A percentile compares a stretch with the other conserved stretches of the same genome.
Conservation (phyloP, 2,797 vertebrate genomes). For the Oophaga sylvatica region DNA sequence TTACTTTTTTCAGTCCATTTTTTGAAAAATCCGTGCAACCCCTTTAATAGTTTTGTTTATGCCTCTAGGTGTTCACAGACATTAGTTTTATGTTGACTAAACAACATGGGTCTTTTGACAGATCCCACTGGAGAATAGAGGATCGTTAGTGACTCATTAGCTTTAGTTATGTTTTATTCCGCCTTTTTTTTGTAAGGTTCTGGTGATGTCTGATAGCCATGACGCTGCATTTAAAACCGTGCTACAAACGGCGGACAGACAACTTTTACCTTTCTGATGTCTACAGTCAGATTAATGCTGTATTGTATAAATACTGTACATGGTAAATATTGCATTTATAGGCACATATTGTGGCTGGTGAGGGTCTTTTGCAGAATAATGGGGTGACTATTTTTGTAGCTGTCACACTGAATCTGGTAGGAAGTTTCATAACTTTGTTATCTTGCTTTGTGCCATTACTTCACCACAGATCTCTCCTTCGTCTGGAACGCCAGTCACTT, state of each 20-base stretch:
- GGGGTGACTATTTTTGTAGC: neutral
- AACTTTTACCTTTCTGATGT: neutral
- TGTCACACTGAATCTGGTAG: neutral
- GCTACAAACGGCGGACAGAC: neutral
- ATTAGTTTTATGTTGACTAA: neutral
- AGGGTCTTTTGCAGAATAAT: neutral
- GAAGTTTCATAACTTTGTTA: neutral
- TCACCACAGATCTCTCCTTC: too few species aligned
- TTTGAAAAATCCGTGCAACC: too few species aligned
- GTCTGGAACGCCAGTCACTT: too few species aligned
- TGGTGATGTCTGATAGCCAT: too few species aligned
- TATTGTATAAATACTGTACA: neutral
- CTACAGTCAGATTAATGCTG: neutral
- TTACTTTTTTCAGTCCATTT: too few species aligned
- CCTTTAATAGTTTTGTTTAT: too few species aligned
- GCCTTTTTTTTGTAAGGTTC: neutral
- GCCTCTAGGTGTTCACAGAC: neutral
- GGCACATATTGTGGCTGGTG: neutral
- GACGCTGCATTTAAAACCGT: neutral
- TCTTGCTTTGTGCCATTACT: neutral
- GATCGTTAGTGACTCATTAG: too few species aligned
- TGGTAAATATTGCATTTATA: neutral
- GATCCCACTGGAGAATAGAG: neutral
- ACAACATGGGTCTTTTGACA: neutral
- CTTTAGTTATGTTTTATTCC: neutral